These are phyloP conservation scores for Dasypolia templi DNA, from an alignment of 2,888 invertebrate genomes.

Conservation along the genomic window DNA sequence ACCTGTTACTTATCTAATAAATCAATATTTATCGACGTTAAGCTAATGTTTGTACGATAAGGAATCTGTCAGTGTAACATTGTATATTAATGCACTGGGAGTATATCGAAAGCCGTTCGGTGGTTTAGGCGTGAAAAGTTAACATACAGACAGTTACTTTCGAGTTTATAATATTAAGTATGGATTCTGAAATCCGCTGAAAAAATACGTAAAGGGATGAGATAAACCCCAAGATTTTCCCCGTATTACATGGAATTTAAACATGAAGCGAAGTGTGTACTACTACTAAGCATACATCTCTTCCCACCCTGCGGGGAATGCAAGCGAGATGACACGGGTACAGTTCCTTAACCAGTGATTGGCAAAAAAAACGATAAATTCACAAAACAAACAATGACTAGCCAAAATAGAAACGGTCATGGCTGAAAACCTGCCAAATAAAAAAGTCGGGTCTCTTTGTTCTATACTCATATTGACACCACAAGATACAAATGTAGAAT, in stretches of 20 bases:
- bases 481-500: too few species aligned
- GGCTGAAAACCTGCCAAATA: conserved; percentile 29
- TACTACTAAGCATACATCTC: background rate
- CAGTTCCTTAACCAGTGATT: background rate
- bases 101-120: too few species aligned
- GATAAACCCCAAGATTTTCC: background rate
- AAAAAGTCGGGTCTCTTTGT: conserved; percentile 9
- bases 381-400: conserved; percentile 38
- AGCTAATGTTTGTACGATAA: conserved; percentile 45
- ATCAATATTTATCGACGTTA: conserved; percentile 55
- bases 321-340: conserved; percentile 6
- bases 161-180: too few species aligned
- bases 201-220: background rate
- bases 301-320: background rate
- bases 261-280: background rate
- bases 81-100: background rate
- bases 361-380: conserved; percentile 8
- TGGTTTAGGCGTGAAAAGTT: too few species aligned
- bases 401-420: conserved; percentile 1
- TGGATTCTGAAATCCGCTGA: background rate
- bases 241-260: background rate
- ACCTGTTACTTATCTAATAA: conserved; percentile 43
- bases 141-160: too few species aligned
- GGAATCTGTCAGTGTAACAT: background rate
- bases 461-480: background rate